phyloP scores from a whole-genome alignment of 2,888 invertebrate genomes.

The Calameuta filiformis region DNA sequence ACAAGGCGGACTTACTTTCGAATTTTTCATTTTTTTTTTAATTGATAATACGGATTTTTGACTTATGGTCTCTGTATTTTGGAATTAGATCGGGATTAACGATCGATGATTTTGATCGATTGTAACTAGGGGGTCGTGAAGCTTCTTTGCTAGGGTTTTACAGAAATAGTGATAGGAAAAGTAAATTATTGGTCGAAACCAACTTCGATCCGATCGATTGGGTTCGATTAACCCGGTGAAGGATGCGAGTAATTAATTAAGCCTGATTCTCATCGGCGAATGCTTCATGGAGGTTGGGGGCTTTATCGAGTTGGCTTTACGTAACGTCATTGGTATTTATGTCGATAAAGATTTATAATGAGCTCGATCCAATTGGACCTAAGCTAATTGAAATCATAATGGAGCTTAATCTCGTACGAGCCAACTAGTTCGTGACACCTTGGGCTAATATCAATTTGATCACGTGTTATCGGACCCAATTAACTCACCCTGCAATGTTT shows the following conservation, averaged over 20 bases:
- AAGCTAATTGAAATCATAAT: background rate
- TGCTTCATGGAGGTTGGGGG: background rate
- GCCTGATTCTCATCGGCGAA: background rate
- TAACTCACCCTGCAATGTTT: background rate
- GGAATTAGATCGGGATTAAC: background rate
- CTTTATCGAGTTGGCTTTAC: background rate
- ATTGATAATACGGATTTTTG: background rate
- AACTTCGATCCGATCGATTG: background rate
- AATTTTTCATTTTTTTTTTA: no score
- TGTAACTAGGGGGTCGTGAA: no score
- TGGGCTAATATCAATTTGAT: background rate
- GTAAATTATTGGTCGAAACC: background rate
- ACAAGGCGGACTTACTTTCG: no score
- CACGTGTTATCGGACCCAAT: background rate
- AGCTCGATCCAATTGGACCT: background rate
- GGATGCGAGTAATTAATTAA: background rate
- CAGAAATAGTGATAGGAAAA: background rate
- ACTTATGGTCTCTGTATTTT: background rate
- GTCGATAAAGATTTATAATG: background rate
- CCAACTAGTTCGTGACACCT: background rate
- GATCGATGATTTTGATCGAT: no score
- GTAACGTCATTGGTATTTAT: background rate
- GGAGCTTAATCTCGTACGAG: background rate
- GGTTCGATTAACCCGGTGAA: background rate
- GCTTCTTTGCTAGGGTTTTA: background rate